Evolutionary conservation across 2,797 vertebrate species (phyloP), one percentile per base, ranked within the genome.

Genomic region (Sebastes iracundus): DNA sequence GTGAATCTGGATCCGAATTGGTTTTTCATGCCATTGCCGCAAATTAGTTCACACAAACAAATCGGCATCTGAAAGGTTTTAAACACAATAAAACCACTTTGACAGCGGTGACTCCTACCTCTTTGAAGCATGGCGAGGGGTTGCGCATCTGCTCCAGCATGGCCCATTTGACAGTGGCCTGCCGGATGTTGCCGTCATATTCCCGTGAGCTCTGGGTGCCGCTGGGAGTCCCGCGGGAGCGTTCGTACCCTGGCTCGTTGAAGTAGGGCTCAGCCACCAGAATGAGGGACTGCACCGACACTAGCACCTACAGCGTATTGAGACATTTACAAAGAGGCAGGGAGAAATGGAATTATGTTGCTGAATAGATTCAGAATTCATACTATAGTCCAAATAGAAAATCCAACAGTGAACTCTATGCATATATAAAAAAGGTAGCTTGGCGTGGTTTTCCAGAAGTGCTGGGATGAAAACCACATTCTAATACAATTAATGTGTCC

Each of bases 61-160:
- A 4, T 4, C 1, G 12, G 1, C 6, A 30, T n/a, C 13, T 38
- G 7, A 52, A 59, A 25, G 14, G 20, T 9, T 33, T 27, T 3
- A 27, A 22, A 23, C 4, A 49, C 53, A 42, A 52, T 2, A 12
- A n/a, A 18, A 33, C 14, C 32, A 13, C 13, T 14, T 20, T 16
- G 46, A 10, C 22, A 7, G 1, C 2, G 28, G 6, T 4, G 16
- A 5, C 2, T 63, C 84, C 12, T 92, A 99, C 98, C 97, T 99
- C 99, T 95, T 98, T 99, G 95, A 99, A 99, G 93, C 99, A 99
- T 0, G 98, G 98, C 0, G 98, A 99, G 20, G 98, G 97, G 85
- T 98, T 99, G 88, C 98, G 95, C 92, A 99, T 97, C 96, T 99
- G 99, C 81, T 99, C 98, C 82, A 99, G 95, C 99, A 99, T 99